Evolutionary conservation across 2,113 vertebrate species (phyloP), one percentile per base, ranked within the genome.

Genomic region (Eupsittula cactorum): DNA sequence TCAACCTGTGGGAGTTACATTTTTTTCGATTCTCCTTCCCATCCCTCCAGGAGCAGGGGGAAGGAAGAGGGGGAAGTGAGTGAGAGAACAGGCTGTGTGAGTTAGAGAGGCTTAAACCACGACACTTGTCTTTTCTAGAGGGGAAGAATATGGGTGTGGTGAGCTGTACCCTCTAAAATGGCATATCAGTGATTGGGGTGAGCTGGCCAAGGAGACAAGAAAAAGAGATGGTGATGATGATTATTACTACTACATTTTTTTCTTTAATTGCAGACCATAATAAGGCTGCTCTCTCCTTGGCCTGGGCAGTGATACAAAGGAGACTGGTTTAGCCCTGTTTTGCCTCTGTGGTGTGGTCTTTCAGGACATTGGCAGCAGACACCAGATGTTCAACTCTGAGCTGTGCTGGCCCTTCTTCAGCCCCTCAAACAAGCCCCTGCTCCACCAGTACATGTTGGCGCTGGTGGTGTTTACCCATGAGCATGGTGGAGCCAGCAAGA

Each of bases 71-170:
- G 44, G 44, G 44, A 44, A 44, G 44, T 44, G 44, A 44, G 44
- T 44, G 44, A 44, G 44, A 44, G 44, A 44, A 44, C 18, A 44
- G 44, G 44, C 44, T 44, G 44, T 9, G 8, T 44, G 44, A 44
- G 44, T 44, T 44, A 44, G 44, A 44, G 18, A 44, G 44, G 44
- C 44, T 44, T 44, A 44, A 44, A 19, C 44, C 44, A 44, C 44
- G 4, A 44, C 44, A 19, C 24, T 53, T 0, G 0, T 50, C 31
- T 21, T 52, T n/a, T 11, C 33, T 11, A 13, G 20, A 1, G 0
- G 37, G 64, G 8, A n/a, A 17, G 21, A 52, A 71, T 3, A n/a
- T 27, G 33, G 8, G 23, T 35, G 9, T 68, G 71, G 52, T 63
- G 67, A 77, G 9, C 42, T 91, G 75, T 63, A 23, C 25, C 23